Evolutionary conservation across 2,888 invertebrate genomes (phyloP).

Genomic region (Carterocephalus palaemon): DNA sequence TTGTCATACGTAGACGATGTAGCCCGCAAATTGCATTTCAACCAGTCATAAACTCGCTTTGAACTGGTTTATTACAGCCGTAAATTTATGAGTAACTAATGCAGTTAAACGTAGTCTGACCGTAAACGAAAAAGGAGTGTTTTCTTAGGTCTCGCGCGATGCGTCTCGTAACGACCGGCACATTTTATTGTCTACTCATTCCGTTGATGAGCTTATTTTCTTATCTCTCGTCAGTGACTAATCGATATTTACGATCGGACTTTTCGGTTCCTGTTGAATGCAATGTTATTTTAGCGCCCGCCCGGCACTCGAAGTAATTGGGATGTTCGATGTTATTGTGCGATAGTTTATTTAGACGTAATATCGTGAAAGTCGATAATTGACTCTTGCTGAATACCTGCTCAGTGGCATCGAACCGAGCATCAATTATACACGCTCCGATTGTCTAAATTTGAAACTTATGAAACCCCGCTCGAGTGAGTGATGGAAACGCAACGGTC

Average conservation of each 20-base stretch:
- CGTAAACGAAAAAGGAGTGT: constrained; percentile 73
- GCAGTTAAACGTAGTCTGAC: constrained; percentile 73
- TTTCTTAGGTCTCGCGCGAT: constrained; percentile 58
- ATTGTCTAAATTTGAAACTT: constrained; percentile 74
- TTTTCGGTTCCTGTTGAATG: constrained; percentile 39
- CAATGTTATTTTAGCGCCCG: constrained; percentile 62
- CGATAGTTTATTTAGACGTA: constrained; percentile 66
- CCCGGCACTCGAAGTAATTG: constrained; percentile 42
- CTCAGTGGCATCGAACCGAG: constrained; percentile 61
- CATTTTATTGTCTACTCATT: constrained; percentile 71
- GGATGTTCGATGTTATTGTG: constrained; percentile 37
- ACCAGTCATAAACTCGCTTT: constrained; percentile 65
- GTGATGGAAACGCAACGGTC: constrained; percentile 45
- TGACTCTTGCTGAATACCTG: constrained; percentile 71
- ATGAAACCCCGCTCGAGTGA: constrained; percentile 64
- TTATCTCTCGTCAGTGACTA: constrained; percentile 62
- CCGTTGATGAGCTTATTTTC: constrained; percentile 68
- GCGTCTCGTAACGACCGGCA: constrained; percentile 54
- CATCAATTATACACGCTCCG: constrained; percentile 68
- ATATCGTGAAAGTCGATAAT: constrained; percentile 60
- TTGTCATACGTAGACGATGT: constrained; percentile 21
- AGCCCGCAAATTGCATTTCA: constrained; percentile 50
- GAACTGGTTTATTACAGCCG: constrained; percentile 66
- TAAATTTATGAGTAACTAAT: constrained; percentile 69
- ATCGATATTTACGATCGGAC: constrained; percentile 55